phyloP scores from a whole-genome alignment of 2,113 vertebrate genomes.

The Heterochromis multidens region DNA sequence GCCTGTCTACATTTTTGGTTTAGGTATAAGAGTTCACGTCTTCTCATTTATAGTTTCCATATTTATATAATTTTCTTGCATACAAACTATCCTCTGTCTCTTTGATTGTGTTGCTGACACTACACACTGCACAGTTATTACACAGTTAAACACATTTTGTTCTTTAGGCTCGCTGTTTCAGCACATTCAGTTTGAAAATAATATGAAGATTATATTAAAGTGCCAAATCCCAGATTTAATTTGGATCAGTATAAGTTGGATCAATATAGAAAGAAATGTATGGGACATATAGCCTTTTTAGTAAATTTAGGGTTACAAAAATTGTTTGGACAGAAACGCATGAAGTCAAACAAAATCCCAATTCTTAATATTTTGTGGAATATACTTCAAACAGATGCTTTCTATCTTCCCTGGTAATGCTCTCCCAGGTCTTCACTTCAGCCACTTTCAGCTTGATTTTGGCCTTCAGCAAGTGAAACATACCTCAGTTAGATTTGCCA shows the following conservation, averaged over 20 bases:
- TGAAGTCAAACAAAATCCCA: neutral
- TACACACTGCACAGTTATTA: neutral
- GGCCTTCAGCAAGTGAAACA: neutral
- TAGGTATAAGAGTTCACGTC: neutral
- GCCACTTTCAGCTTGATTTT: neutral
- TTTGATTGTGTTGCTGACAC: neutral
- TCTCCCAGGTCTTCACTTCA: neutral
- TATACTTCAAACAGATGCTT: neutral
- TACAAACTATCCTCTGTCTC: neutral
- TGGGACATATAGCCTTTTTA: neutral
- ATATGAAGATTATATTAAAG: neutral
- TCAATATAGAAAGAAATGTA: neutral
- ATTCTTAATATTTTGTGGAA: neutral
- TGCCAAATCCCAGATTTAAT: neutral
- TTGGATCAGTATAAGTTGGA: neutral
- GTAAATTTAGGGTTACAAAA: neutral
- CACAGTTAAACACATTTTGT: neutral
- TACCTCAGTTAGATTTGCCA: neutral
- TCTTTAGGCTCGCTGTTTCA: neutral
- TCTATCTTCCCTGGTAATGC: neutral
- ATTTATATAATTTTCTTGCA: neutral
- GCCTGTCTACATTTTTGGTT: neutral
- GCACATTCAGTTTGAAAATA: neutral
- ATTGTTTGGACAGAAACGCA: neutral
- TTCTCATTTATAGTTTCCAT: neutral